Base-by-base conservation (phyloP, 2,888 invertebrate genomes). In the Notodonta dromedarius region DNA sequence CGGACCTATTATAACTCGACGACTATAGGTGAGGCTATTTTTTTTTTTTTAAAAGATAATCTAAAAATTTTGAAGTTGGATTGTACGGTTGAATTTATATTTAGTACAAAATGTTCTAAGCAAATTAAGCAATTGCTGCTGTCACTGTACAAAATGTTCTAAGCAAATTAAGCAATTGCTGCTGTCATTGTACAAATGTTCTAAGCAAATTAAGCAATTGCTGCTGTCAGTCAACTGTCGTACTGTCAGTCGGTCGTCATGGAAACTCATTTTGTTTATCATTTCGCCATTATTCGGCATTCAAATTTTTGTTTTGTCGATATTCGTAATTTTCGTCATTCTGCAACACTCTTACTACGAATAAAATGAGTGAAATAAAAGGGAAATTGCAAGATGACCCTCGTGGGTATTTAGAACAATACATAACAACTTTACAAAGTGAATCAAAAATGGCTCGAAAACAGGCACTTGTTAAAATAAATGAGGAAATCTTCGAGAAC, bases 371-470 rank as follows among this genome's bases (percentile, higher is more conserved):
- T 56, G 83, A 81, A 62, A 61, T 62, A 9, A 88, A 84, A 69
- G 60, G 74, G 24, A 82, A 74, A 51, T 73, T 92, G 3, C 76
- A 85, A 67, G 84, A 87, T 39, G 89, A 91, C 68, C 88, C 90
- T 39, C 83, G 87, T 52, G 83, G 75, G 51, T 84, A 76, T 11
- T 73, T 93, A 39, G 92, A 93, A 63, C 86, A 83, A 59, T 80
- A 86, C 57, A 84, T 92, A 42, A 85, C 83, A 5, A 76, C 83
- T 56, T 79, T 96, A 55, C 95, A 95, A 85, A 95, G 95, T 67
- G 94, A 95, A 58, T 95, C 95, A 40, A 95, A 95, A 83, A 86
- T 90, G 71, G 82, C 89, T 67, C 87, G 96, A 62, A 95, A 94
- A 80, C 87, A 91, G 67, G 94, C 94, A 2, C 87, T 96, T 13